Evolutionary conservation across 2,888 invertebrate genomes (phyloP), one percentile per base, ranked within the genome.

Genomic region (Lepeophtheirus nordmannii): DNA sequence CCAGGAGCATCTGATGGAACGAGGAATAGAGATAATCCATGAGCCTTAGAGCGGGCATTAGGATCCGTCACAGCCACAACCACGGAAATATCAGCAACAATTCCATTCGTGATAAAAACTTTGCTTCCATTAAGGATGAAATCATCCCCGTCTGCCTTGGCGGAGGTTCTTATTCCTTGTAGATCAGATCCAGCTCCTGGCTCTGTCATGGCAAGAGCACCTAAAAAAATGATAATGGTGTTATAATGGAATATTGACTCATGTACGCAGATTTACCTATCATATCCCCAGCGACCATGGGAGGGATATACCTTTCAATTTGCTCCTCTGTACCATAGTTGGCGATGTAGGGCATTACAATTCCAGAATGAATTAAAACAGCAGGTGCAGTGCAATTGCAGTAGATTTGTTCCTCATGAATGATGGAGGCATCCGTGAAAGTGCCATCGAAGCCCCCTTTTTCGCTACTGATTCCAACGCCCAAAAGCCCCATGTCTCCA

Each of bases 191-290:
- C 65, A 60, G 78, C 78, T 10, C 74, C 75, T 12, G 78, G 77
- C 68, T 78, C 78, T 22, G 77, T 75, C 77, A 78, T 77, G 59
- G 75, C 78, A 63, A 78, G 76, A 20, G 77, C 76, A 62, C 75
- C 74, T 30, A 30, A 7, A 5, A n/a, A 7, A 30, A 30, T 30
- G 3, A 30, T 30, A 46, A 78, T 76, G 67, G 72, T 73, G 62
- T 71, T 72, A 30, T 30, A 5, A 30, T 30, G 3, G 30, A 30
- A 30, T 30, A 30, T 30, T 2, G 7, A 30, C 2, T 30, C 2
- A 30, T 30, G 30, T 30, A 30, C 2, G 7, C 7, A 7, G 2
- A 30, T 30, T 5, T 2, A 30, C 30, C 30, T 12, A 63, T 53
- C 1, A 22, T 10, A 1, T 53, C 56, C 1, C 78, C 78, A 10